A percentile compares a stretch with the other conserved stretches of the same genome.
These are phyloP conservation scores for Brachypodius melanocephalos DNA, from an alignment of 2,113 vertebrate genomes.

Conservation along the genomic window DNA sequence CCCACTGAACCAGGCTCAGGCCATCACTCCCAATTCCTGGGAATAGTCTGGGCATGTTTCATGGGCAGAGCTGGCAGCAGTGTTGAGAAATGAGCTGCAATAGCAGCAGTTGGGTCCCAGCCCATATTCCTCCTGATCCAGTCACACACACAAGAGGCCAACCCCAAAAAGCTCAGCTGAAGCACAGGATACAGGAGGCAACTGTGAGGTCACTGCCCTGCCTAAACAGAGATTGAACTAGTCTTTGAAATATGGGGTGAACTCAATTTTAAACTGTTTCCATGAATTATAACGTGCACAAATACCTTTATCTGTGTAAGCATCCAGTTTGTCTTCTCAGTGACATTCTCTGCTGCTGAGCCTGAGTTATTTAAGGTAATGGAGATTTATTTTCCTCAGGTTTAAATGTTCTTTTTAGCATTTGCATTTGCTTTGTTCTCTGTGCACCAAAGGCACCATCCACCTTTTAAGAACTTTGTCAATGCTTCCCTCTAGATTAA, in stretches of 20 bases:
- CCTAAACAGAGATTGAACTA: neutral
- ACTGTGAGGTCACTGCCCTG: neutral
- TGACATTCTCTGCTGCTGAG: neutral
- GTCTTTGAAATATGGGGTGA: neutral
- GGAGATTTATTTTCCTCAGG: neutral
- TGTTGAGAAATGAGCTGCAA: neutral
- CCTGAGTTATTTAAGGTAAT: neutral
- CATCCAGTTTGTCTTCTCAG: neutral
- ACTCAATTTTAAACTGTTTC: neutral
- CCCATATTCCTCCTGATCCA: neutral
- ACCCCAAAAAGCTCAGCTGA: neutral
- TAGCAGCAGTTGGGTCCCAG: neutral
- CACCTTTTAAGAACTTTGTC: neutral
- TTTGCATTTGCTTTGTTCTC: neutral
- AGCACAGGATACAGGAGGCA: neutral
- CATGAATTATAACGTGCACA: neutral
- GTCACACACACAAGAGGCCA: fast-evolving
- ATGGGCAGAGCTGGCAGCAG: neutral
- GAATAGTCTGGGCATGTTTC: neutral
- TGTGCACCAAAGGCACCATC: neutral
- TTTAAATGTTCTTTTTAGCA: neutral
- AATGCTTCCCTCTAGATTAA: neutral
- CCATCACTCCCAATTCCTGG: neutral
- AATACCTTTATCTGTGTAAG: neutral
- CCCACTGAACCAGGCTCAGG: neutral